Percentiles rank a stretch among this genome's conserved stretches.
phyloP scores from a whole-genome alignment of 2,888 invertebrate species.

The Rhagophthalmus giganteus region DNA sequence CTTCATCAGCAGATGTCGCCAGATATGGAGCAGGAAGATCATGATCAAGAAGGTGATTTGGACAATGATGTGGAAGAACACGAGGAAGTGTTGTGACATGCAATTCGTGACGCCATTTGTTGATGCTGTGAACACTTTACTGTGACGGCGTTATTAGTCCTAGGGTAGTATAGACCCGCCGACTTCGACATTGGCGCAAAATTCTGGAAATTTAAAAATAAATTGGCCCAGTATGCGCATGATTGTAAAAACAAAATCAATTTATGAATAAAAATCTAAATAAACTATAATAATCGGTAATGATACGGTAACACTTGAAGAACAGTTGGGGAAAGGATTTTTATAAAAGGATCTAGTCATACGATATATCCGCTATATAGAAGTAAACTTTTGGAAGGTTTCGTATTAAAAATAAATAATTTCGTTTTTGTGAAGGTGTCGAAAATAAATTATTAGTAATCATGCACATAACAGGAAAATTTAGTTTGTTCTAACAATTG shows the following conservation, averaged over 20 bases:
- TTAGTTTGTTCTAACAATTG: not conserved
- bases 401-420: too few relatives aligned
- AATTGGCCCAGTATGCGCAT: slow-evolving; percentile 11
- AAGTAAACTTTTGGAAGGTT: too few relatives aligned
- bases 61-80: slow-evolving; percentile 61
- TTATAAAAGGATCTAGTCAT: too few relatives aligned
- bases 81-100: slow-evolving; percentile 63
- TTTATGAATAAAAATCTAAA: too few relatives aligned
- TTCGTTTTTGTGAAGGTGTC: too few relatives aligned
- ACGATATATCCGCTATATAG: too few relatives aligned
- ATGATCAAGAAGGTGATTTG: slow-evolving; percentile 55
- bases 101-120: slow-evolving; percentile 56
- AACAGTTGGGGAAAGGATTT: too few relatives aligned
- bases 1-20: slow-evolving; percentile 56
- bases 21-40: slow-evolving; percentile 54
- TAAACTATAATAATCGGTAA: too few relatives aligned
- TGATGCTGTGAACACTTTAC: slow-evolving; percentile 54
- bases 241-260: slow-evolving; percentile 5
- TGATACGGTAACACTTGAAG: too few relatives aligned
- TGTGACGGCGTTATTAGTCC: slow-evolving; percentile 46
- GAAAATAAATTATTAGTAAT: too few relatives aligned
- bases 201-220: slow-evolving; percentile 9
- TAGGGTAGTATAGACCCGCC: slow-evolving; percentile 45
- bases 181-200: slow-evolving; percentile 27
- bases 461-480: not conserved